phyloP scores from a whole-genome alignment of 2,888 invertebrate genomes.

The Podotricha telesiphe region DNA sequence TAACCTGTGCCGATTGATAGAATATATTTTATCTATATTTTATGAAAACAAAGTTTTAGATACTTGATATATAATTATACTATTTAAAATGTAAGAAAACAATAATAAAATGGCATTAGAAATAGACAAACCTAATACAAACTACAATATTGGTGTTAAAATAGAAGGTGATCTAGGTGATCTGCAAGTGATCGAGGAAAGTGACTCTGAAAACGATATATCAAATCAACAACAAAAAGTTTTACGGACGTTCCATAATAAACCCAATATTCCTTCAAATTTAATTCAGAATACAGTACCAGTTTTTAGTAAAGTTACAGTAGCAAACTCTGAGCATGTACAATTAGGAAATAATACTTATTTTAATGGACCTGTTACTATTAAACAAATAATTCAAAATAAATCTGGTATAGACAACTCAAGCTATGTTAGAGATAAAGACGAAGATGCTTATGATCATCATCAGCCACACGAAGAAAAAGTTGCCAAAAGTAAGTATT shows the following conservation, averaged over 20 bases:
- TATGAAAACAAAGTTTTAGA: slow-evolving; percentile 14
- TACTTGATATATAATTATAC: not conserved
- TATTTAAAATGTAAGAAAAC: slow-evolving; percentile 28
- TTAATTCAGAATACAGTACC: slow-evolving; percentile 56
- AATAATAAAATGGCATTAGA: slow-evolving; percentile 42
- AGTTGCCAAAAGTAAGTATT: slow-evolving; percentile 37
- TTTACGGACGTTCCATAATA: slow-evolving; percentile 48
- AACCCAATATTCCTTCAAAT: slow-evolving; percentile 54
- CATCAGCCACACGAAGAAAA: slow-evolving; percentile 19
- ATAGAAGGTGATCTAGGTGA: slow-evolving; percentile 66
- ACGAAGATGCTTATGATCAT: slow-evolving; percentile 39
- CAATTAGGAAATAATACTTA: slow-evolving; percentile 90
- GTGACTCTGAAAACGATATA: slow-evolving; percentile 56
- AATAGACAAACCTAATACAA: slow-evolving; percentile 30
- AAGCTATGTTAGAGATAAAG: slow-evolving; percentile 56
- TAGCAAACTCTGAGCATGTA: slow-evolving; percentile 87
- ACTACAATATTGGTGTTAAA: slow-evolving; percentile 55
- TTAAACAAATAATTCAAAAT: slow-evolving; percentile 87
- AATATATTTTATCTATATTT: not conserved
- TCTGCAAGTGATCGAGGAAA: slow-evolving; percentile 63
- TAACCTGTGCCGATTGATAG: not conserved
- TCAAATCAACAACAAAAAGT: slow-evolving; percentile 46
- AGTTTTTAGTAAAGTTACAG: slow-evolving; percentile 84
- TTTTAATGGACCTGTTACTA: slow-evolving; percentile 90
- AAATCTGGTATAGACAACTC: slow-evolving; percentile 65